These are phyloP conservation scores for Micromussa lordhowensis DNA, from an alignment of 92 coral and sea anemone species.

Conservation along the genomic window DNA sequence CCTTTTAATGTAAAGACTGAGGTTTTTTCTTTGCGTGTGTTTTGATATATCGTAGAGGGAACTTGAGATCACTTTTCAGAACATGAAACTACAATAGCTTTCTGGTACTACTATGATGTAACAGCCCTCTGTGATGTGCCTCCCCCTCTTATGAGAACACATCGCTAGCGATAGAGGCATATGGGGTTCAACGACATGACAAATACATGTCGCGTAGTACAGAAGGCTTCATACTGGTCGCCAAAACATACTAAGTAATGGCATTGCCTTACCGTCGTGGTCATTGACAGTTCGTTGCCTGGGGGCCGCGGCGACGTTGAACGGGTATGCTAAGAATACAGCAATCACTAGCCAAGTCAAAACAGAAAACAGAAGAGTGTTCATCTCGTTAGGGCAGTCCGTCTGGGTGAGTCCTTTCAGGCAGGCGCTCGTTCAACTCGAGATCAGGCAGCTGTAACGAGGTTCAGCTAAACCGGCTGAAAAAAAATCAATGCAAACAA, in stretches of 20 bases:
- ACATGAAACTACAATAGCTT: background rate
- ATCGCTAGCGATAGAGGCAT: background rate
- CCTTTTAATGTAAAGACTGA: background rate
- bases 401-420: background rate
- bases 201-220: background rate
- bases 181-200: background rate
- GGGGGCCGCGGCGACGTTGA: constrained; percentile 18
- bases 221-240: background rate
- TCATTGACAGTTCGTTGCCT: constrained; percentile 8
- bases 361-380: background rate
- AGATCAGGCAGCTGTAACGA: constrained; percentile 3
- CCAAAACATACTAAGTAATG: background rate
- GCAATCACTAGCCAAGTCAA: background rate
- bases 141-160: background rate
- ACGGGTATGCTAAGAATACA: background rate
- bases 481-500: constrained; percentile 33
- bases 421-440: constrained; percentile 5
- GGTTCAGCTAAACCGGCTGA: constrained; percentile 5
- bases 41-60: background rate
- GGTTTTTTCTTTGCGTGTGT: background rate
- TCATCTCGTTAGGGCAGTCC: constrained; percentile 1
- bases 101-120: background rate
- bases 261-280: constrained; percentile 15
- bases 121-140: background rate
- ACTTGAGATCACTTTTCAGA: background rate